Evolutionary conservation across 2,888 invertebrate genomes (phyloP), one percentile per base, ranked within the genome.

Genomic region (Cyaniris semiargus): DNA sequence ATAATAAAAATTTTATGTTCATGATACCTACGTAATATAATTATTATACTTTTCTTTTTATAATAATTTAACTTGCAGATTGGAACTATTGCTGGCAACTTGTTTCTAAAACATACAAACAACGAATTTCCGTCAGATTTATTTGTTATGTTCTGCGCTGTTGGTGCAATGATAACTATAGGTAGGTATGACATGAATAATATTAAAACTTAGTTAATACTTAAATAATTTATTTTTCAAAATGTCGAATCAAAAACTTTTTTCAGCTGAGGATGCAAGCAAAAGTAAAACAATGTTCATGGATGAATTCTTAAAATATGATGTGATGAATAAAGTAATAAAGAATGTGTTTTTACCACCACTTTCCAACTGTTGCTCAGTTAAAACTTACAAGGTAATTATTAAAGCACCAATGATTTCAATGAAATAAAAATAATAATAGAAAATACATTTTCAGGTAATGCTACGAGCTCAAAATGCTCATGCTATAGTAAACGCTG

Each of bases 41-140:
- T 27, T 1, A 0, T 66, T 27, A 13, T 15, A 2, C 27, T 27
- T 27, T 27, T 27, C 27, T 15, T 15, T 66, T 23, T 6, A 15
- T 66, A 13, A 23, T 23, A 13, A 48, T 38, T 13, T 58, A 13
- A 34, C 6, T 38, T 87, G 79, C 85, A 96, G 96, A 94, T 95
- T 80, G 97, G 96, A 53, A 96, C 96, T 1, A 90, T 97, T 79
- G 97, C 96, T 79, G 97, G 97, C n/a, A 97, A 97, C 80, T 83
- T 94, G 48, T 89, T 83, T 76, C 77, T 96, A 81, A 97, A 97
- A 87, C 94, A 97, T 85, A 85, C 89, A 10, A 94, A 96, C 83
- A 94, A 91, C 27, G 96, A 96, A 79, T 97, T 97, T 87, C 96
- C 96, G 38, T 97, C 97, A 0, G 97, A 97, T 87, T 86, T 97